phyloP scores from a whole-genome alignment of 2,888 invertebrate genomes.

The Sesamia inferens region DNA sequence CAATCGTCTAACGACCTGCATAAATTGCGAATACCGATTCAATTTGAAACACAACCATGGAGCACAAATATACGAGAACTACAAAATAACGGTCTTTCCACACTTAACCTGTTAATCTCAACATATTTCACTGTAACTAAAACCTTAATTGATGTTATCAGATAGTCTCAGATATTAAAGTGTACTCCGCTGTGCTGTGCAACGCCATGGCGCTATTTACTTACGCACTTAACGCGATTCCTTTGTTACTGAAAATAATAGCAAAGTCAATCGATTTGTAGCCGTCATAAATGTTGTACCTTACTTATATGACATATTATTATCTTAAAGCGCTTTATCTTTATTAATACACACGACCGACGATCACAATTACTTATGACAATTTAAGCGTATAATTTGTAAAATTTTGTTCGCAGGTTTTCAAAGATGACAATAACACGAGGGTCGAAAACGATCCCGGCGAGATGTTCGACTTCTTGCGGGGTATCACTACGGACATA shows the following conservation, averaged over 20 bases:
- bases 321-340: slow-evolving; percentile 13
- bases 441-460: slow-evolving; percentile 74
- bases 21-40: slow-evolving; percentile 74
- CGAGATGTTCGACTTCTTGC: slow-evolving; percentile 83
- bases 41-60: slow-evolving; percentile 74
- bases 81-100: slow-evolving; percentile 75
- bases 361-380: slow-evolving; percentile 3
- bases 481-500: slow-evolving; percentile 84
- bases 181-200: slow-evolving; percentile 37
- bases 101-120: slow-evolving; percentile 72
- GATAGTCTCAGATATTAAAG: slow-evolving; percentile 59
- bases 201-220: slow-evolving; percentile 51
- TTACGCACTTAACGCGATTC: slow-evolving; percentile 37
- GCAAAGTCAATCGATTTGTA: slow-evolving; percentile 25
- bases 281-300: slow-evolving; percentile 29
- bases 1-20: slow-evolving; percentile 63
- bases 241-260: slow-evolving; percentile 44
- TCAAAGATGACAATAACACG: slow-evolving; percentile 65
- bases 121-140: slow-evolving; percentile 67
- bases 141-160: slow-evolving; percentile 71
- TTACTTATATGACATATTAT: slow-evolving; percentile 5
- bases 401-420: slow-evolving; percentile 70
- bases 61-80: slow-evolving; percentile 76
- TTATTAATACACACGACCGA: slow-evolving; percentile 17
- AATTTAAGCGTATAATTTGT: slow-evolving; percentile 10